phyloP scores from a whole-genome alignment of 2,113 vertebrate genomes.

The Poicephalus gulielmi region DNA sequence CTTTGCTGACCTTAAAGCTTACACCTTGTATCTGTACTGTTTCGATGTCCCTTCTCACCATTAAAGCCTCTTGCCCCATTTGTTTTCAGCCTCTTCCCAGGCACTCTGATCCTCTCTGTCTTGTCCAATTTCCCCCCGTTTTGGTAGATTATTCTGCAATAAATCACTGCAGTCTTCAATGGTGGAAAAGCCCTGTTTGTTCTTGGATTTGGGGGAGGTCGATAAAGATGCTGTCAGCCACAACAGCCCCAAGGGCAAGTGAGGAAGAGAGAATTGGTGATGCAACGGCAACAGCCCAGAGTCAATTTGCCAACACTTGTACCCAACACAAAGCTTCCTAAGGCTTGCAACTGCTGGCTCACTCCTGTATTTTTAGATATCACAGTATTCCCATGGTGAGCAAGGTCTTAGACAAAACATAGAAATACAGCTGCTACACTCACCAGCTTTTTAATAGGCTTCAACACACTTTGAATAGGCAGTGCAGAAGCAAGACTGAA shows the following conservation, averaged over 20 bases:
- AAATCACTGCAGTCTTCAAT: neutral
- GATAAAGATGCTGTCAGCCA: neutral
- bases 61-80: neutral
- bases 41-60: neutral
- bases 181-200: neutral
- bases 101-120: neutral
- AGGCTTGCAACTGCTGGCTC: neutral
- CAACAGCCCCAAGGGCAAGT: neutral
- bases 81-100: neutral
- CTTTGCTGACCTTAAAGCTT: neutral
- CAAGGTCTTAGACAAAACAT: neutral
- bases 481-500: neutral
- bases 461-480: neutral
- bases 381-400: neutral
- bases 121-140: neutral
- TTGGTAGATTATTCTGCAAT: neutral
- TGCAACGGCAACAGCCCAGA: neutral
- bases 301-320: neutral
- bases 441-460: neutral
- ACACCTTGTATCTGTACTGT: neutral
- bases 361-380: neutral
- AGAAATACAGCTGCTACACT: neutral
- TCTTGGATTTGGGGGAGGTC: neutral
- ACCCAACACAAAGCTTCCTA: neutral
- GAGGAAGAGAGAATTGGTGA: neutral